These are phyloP conservation scores for Mimas tiliae DNA, from an alignment of 2,888 invertebrate species.

Conservation along the genomic window DNA sequence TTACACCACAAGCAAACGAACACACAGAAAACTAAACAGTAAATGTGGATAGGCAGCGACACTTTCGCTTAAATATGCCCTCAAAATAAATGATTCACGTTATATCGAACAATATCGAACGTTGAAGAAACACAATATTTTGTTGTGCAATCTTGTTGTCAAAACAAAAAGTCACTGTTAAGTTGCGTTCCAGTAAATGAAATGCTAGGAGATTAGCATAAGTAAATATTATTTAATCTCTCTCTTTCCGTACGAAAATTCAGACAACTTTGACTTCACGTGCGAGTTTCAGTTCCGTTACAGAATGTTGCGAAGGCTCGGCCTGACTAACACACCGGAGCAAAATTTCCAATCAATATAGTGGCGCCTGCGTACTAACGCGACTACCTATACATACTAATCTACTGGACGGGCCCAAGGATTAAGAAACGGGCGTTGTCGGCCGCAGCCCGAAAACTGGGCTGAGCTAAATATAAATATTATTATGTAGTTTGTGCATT, in stretches of 20 bases:
- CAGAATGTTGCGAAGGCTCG: too few species aligned
- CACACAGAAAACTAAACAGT: not conserved
- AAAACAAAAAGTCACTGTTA: slow-evolving; percentile 52
- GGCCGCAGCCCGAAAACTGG: too few species aligned
- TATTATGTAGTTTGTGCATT: too few species aligned
- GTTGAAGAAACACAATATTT: slow-evolving; percentile 53
- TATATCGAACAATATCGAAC: slow-evolving; percentile 52
- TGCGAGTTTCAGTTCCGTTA: not conserved
- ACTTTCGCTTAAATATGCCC: slow-evolving; percentile 21
- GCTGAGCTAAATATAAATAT: too few species aligned
- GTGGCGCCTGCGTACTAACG: too few species aligned
- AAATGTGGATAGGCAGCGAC: slow-evolving; percentile 10
- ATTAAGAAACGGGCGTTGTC: too few species aligned
- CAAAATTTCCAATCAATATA: too few species aligned
- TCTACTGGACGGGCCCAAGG: too few species aligned
- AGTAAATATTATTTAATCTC: not conserved
- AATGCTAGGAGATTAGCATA: slow-evolving; percentile 16
- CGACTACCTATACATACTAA: too few species aligned
- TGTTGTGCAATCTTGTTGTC: slow-evolving; percentile 60
- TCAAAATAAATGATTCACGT: slow-evolving; percentile 61
- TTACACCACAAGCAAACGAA: not conserved
- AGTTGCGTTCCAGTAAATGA: not conserved
- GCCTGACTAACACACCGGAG: too few species aligned
- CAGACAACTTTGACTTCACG: too few species aligned
- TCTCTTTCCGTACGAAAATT: not conserved